These are phyloP conservation scores for Aegotheles bennettii DNA, from an alignment of 2,113 vertebrate species.

Conservation along the genomic window DNA sequence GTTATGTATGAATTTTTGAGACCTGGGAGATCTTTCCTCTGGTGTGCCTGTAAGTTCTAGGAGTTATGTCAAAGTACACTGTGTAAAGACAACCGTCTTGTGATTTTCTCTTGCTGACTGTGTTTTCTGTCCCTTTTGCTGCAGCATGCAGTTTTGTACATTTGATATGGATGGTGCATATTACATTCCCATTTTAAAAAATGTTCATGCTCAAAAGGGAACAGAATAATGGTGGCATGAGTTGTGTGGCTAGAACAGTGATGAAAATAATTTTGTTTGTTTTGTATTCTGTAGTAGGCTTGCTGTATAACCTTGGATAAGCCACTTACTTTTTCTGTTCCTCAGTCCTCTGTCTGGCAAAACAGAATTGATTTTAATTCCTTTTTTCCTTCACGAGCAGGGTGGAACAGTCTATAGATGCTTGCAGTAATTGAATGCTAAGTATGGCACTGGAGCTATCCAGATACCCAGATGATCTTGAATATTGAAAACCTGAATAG, in stretches of 20 bases:
- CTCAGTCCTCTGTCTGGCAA: background rate
- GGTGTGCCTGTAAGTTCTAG: background rate
- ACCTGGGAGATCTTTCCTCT: background rate
- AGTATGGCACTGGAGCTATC: background rate
- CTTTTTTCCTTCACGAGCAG: background rate
- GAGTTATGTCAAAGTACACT: background rate
- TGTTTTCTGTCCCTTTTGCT: slow-evolving; percentile 30
- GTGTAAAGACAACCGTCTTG: background rate
- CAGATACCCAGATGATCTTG: background rate
- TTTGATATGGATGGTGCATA: slow-evolving; percentile 26
- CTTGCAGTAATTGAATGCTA: background rate
- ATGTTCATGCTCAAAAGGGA: slow-evolving; percentile 15
- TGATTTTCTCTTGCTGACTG: background rate
- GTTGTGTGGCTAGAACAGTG: background rate
- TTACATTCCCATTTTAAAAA: slow-evolving; percentile 57
- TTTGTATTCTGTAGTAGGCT: background rate
- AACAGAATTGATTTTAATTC: background rate
- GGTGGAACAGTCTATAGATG: background rate
- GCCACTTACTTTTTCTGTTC: background rate
- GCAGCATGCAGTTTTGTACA: slow-evolving; percentile 27
- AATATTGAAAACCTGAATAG: background rate
- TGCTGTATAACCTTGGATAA: background rate
- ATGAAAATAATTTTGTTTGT: background rate
- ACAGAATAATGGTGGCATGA: background rate
- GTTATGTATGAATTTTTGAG: background rate